Percentiles rank a stretch among this genome's conserved stretches.
phyloP scores from a whole-genome alignment of 2,113 vertebrate species.

The Pungitius pungitius region DNA sequence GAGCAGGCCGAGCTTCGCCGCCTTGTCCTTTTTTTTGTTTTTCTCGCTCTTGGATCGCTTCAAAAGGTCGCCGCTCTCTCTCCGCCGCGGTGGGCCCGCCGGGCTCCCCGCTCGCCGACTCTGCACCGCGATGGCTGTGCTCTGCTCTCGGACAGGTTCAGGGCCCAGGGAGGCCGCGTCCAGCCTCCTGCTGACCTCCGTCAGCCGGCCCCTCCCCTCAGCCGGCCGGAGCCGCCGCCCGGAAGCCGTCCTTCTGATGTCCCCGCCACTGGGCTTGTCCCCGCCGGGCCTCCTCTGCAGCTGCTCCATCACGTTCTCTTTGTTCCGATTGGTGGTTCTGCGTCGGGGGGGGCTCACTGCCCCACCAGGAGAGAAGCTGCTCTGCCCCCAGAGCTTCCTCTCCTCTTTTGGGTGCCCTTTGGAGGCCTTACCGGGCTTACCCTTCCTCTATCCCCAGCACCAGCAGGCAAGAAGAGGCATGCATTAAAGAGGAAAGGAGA shows the following conservation, averaged over 20 bases:
- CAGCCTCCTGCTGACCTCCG: constrained; percentile 17
- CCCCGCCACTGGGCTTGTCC: background rate
- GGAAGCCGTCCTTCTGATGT: constrained; percentile 33
- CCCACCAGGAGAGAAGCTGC: constrained; percentile 23
- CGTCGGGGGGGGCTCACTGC: constrained; percentile 9
- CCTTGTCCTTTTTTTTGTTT: constrained; percentile 42
- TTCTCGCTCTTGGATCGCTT: constrained; percentile 55
- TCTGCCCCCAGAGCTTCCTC: constrained; percentile 3
- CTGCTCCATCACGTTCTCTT: constrained; percentile 47
- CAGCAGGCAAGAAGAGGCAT: constrained; percentile 71
- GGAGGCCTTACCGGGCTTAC: constrained; percentile 62
- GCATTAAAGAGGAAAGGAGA: constrained; percentile 57
- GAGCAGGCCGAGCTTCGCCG: constrained; percentile 6
- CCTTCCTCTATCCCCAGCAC: constrained; percentile 72
- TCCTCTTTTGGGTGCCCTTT: constrained; percentile 31
- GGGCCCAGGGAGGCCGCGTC: background rate
- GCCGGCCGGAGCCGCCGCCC: background rate
- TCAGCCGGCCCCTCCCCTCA: constrained; percentile 6
- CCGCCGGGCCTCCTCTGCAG: constrained; percentile 16
- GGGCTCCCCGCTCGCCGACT: background rate
- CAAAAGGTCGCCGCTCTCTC: background rate
- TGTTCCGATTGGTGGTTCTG: constrained; percentile 29
- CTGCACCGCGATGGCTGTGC: constrained; percentile 24
- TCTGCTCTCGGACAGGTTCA: constrained; percentile 30
- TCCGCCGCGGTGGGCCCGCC: background rate